These are phyloP conservation scores for Coracopsis vasa DNA, from an alignment of 2,113 vertebrate genomes.

Conservation along the genomic window DNA sequence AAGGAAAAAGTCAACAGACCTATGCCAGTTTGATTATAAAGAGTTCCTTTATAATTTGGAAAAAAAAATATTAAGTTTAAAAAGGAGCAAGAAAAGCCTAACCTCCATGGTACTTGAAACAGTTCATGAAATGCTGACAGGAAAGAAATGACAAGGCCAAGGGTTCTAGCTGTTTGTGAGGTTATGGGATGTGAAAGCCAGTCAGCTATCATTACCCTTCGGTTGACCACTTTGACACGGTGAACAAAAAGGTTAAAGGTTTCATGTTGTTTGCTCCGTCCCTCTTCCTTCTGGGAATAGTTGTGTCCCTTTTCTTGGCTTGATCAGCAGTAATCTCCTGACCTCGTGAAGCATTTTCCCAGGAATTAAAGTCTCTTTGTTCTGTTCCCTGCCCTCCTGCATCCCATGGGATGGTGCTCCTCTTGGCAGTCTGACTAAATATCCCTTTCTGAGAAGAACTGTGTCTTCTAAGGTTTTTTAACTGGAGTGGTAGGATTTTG, in stretches of 20 bases:
- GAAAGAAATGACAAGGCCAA: not conserved
- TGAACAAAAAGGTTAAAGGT: conserved; percentile 21
- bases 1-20: not conserved
- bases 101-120: not conserved
- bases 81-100: not conserved
- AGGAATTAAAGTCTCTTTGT: conserved; percentile 17
- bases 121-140: not conserved
- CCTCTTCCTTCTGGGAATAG: conserved; percentile 14
- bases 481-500: not conserved
- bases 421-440: not conserved
- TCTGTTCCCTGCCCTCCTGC: not conserved
- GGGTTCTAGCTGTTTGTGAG: not conserved
- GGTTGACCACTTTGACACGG: not conserved
- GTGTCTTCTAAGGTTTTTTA: not conserved
- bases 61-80: not conserved
- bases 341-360: conserved; percentile 53
- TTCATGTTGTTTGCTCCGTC: not conserved
- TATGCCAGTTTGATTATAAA: not conserved
- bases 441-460: not conserved
- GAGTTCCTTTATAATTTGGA: not conserved
- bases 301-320: conserved; percentile 25
- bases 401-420: not conserved
- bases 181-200: not conserved
- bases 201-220: not conserved
- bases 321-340: conserved; percentile 12